Evolutionary conservation across 2,888 invertebrate species (phyloP), one percentile per base, ranked within the genome.

Genomic region (Hirtodrosophila confusa): DNA sequence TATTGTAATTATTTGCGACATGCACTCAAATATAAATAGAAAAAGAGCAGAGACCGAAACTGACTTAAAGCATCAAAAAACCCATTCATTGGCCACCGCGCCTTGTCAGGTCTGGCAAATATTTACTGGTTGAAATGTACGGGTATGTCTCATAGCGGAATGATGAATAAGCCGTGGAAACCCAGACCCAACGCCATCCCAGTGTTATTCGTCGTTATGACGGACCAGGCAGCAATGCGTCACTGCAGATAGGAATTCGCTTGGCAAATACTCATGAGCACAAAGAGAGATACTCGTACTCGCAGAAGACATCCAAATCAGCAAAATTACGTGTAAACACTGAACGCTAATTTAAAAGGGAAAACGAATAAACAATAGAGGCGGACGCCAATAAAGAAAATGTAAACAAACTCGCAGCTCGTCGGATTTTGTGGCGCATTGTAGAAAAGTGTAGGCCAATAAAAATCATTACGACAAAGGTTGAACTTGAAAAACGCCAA

Each of bases 131-230:
- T 54, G 27, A 31, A 17, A 24, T 48, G 48, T 31, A 31, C 31
- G 9, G 9, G 31, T 12, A 40, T 48, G 61, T 49, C 60, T 40
- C 36, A 56, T 39, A 29, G n/a, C 8, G 17, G 8, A 11, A 5
- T 39, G 31, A 54, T 80, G 73, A 76, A 41, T 67, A 67, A 61
- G 47, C 11, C 5, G 24, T 31, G 36, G 62, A 79, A 69, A 51
- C 57, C 75, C 57, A 61, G 39, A 56, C 12, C 10, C 6, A 23
- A 5, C n/a, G 45, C 4, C 60, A 45, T 57, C 40, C 49, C 29
- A 31, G 17, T 31, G 31, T 31, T 29, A 27, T 33, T 54, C 11
- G 58, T 3, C 39, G 17, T 2, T 23, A 17, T 17, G 9, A 7
- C 27, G 4, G 7, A 57, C 45, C 29, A 36, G 35, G 11, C 29